phyloP scores from a whole-genome alignment of 2,888 invertebrate genomes.

The Capitulum mitella region DNA sequence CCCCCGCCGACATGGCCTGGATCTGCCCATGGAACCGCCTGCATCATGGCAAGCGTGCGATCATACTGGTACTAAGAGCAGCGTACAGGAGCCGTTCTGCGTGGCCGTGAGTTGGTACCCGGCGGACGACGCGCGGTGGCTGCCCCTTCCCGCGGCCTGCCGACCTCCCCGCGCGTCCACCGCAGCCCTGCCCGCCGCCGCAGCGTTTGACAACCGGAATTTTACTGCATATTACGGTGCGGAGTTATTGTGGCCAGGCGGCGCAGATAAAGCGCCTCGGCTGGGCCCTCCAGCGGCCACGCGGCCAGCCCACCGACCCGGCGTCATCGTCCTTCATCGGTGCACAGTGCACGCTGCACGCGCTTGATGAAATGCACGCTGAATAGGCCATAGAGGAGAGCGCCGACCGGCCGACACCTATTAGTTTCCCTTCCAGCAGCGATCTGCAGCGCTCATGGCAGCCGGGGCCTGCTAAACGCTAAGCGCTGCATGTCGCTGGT shows the following conservation, averaged over 20 bases:
- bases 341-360: neutral
- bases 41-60: too few relatives aligned
- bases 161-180: neutral
- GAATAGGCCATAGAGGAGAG: too few relatives aligned
- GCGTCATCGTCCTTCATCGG: too few relatives aligned
- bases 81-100: too few relatives aligned
- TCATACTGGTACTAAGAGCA: too few relatives aligned
- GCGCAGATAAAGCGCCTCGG: neutral
- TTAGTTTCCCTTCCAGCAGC: neutral
- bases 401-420: neutral
- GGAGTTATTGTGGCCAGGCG: neutral
- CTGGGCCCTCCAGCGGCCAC: too few relatives aligned
- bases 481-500: neutral
- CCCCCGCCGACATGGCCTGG: too few relatives aligned
- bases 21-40: too few relatives aligned
- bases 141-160: neutral
- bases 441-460: neutral
- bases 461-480: neutral
- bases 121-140: too few relatives aligned
- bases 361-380: neutral
- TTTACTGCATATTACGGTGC: conserved; percentile 13
- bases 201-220: neutral
- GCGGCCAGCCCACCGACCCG: too few relatives aligned
- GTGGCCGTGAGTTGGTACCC: too few relatives aligned
- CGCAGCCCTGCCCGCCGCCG: neutral